phyloP scores from a whole-genome alignment of 2,888 invertebrate genomes.

The Coleophora deauratella region DNA sequence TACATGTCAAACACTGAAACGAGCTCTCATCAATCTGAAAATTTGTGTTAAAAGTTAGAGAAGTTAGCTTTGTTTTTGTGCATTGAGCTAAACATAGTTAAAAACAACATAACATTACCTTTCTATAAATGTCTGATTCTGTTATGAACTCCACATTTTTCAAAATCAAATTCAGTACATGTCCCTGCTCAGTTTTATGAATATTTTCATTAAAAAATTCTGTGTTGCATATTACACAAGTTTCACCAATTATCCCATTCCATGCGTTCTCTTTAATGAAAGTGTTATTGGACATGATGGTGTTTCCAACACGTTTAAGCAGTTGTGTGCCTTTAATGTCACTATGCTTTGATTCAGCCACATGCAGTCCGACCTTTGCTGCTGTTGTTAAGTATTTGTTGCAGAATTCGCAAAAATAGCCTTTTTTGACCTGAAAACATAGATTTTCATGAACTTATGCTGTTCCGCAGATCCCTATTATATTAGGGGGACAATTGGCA shows the following conservation, averaged over 20 bases:
- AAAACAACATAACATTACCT: background rate
- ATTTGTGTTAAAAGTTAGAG: background rate
- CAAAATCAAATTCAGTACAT: conserved; percentile 28
- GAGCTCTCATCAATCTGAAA: conserved; percentile 33
- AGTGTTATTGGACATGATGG: conserved; percentile 29
- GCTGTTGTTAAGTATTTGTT: conserved; percentile 31
- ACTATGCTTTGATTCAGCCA: conserved; percentile 29
- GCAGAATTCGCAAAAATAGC: conserved; percentile 49
- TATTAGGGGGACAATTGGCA: too few species aligned
- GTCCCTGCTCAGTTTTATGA: conserved; percentile 31
- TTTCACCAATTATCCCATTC: conserved; percentile 37
- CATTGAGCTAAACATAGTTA: background rate
- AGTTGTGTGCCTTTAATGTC: conserved; percentile 23
- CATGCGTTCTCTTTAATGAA: conserved; percentile 35
- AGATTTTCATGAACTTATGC: too few species aligned
- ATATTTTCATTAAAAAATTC: conserved; percentile 33
- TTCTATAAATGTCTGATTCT: background rate
- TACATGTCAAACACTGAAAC: conserved; percentile 41
- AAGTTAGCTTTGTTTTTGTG: background rate
- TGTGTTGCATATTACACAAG: conserved; percentile 38
- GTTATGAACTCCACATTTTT: background rate
- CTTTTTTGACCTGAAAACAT: conserved; percentile 35
- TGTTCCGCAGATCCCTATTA: too few species aligned
- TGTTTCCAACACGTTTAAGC: conserved; percentile 21
- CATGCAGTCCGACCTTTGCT: conserved; percentile 35